phyloP scores from a whole-genome alignment of 1,140 invertebrate species.

The Hyphantria cunea region DNA sequence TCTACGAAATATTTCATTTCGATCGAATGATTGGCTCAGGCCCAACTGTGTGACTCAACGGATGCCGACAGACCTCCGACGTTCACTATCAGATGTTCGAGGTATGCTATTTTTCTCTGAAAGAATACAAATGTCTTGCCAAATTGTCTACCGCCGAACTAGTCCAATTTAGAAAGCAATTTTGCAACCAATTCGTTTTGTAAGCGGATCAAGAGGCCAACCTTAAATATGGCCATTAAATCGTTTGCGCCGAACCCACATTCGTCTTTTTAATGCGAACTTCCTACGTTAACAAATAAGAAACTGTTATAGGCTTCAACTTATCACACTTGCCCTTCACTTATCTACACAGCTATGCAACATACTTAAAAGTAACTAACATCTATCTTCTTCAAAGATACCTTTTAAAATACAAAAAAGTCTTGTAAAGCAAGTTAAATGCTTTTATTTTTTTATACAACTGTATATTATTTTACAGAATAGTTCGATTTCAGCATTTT shows the following conservation, averaged over 20 bases:
- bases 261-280: constrained; percentile 51
- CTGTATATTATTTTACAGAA: too few species aligned
- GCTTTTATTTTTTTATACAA: too few species aligned
- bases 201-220: constrained; percentile 74
- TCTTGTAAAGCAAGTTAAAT: too few species aligned
- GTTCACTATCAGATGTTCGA: constrained; percentile 73
- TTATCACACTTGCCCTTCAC: constrained; percentile 22
- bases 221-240: constrained; percentile 75
- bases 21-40: constrained; percentile 68
- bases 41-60: constrained; percentile 57
- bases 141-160: constrained; percentile 78
- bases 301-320: constrained; percentile 38
- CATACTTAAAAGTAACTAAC: constrained; percentile 6
- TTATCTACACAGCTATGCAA: constrained; percentile 11
- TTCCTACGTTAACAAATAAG: constrained; percentile 42
- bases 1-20: constrained; percentile 61
- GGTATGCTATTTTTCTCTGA: constrained; percentile 77
- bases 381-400: neutral
- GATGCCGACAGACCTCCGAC: constrained; percentile 60
- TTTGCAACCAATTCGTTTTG: constrained; percentile 78
- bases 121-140: constrained; percentile 81
- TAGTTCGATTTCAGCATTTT: too few species aligned
- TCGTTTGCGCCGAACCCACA: constrained; percentile 49
- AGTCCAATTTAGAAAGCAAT: constrained; percentile 81
- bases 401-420: too few species aligned